Base-by-base conservation (phyloP, 2,113 vertebrate genomes). In the Anguilla japonica region DNA sequence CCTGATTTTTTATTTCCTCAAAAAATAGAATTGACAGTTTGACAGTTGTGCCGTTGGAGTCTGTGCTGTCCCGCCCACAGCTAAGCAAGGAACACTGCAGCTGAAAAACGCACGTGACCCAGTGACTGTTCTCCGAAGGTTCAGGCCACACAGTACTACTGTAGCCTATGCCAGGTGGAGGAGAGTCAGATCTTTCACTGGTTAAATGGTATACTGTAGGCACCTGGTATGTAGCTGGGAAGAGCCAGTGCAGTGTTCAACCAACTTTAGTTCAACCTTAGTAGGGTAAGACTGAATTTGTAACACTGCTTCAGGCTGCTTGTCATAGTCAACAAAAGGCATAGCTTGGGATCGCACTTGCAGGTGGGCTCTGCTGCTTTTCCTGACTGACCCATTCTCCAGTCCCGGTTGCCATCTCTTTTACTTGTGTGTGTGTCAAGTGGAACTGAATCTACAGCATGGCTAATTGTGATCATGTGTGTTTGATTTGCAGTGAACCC, bases 401-500 rank as follows among this genome's bases (percentile, higher is more conserved):
- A 63, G 60, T 63, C 20, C 60, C 22, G 60, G 20, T 26, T 63
- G 5, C 18, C 22, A 26, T 22, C 22, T 67, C 20, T 22, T 20
- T 20, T 26, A 26, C 60, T 26, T 4, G 60, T 11, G 11, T 11
- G 11, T 26, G 22, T 67, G 20, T 67, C 5, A 3, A 22, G 20
- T 67, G 60, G 18, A 67, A 26, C 8, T 67, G 3, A 67, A 22
- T 3, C 3, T 20, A 60, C 43, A 46, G 8, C 8, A 46, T 14
- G n/a, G 4, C 11, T 20, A 46, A 26, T 11, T 13, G 50, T 0
- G 56, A 0, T 29, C 71, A 40, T 26, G 29, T 22, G n/a, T 78
- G 87, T 18, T 89, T 40, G 8, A 86, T 89, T 50, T 46, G 82
- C 95, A 99, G 98, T 1, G 98, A 99, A 90, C 97, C 97, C 7